Conservation (phyloP, 2,888 invertebrate species). For the Conus canariensis region DNA sequence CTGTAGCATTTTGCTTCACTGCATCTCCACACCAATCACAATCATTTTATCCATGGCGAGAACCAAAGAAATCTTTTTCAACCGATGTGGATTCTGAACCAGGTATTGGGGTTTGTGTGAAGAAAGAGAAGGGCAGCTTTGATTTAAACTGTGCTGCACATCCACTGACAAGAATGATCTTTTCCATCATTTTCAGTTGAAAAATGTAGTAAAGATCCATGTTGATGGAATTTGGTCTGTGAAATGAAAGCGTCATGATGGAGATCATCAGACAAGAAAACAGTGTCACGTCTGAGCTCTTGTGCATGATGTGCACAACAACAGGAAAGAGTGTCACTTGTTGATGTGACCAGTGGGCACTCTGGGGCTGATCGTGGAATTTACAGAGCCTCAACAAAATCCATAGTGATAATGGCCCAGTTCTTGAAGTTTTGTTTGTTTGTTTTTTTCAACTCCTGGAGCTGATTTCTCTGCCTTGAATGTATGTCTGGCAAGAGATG, state of each 20-base stretch:
- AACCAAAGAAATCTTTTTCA: conserved; percentile 28
- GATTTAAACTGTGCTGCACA: conserved; percentile 37
- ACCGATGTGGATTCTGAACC: neutral
- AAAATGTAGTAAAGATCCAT: neutral
- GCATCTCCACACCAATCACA: conserved; percentile 31
- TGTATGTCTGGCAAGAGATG: neutral
- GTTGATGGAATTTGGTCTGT: neutral
- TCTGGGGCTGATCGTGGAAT: conserved; percentile 41
- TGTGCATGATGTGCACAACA: conserved; percentile 17
- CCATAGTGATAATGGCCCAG: conserved; percentile 29
- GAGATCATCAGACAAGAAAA: conserved; percentile 28
- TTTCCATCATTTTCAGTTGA: neutral
- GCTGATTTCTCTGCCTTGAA: conserved; percentile 32
- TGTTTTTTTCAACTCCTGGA: neutral
- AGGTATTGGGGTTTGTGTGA: neutral
- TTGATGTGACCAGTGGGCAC: conserved; percentile 37
- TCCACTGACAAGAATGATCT: conserved; percentile 31
- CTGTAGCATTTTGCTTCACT: conserved; percentile 4
- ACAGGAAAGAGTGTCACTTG: conserved; percentile 40
- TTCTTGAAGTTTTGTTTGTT: neutral
- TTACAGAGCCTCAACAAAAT: conserved; percentile 41
- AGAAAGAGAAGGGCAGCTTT: conserved; percentile 24
- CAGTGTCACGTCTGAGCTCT: neutral
- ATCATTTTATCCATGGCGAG: conserved; percentile 37
- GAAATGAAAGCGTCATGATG: conserved; percentile 6